Base-by-base conservation (phyloP, 1,140 invertebrate genomes). In the Caligus rogercresseyi region DNA sequence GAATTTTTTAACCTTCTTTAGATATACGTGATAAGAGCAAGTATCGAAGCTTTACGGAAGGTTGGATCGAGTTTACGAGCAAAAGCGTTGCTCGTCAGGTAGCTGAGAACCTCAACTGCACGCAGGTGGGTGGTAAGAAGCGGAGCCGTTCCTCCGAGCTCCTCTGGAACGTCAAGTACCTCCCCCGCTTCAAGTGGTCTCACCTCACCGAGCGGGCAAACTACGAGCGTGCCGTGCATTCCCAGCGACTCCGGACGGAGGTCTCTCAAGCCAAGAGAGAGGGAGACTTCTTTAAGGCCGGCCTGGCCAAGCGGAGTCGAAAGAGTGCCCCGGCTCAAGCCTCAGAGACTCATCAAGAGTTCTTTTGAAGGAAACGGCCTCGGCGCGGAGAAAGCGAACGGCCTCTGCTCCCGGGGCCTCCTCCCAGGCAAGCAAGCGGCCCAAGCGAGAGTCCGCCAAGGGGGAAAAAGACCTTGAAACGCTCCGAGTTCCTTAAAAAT, bases 91-190 rank as follows among this genome's bases (percentile, higher is more conserved):
- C 92, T 1, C 95, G 95, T 76, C 72, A 79, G 71, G 86, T 93
- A 26, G 89, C 88, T 0, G 68, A 73, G 13, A 72, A 77, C 26
- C 74, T 97, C 25, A 97, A 97, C 71, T 89, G 88, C 69, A 83
- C 79, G 64, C 83, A 83, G 74, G 85, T 97, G 59, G 87, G 86
- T n/a, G 84, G 81, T 1, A 82, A 84, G 68, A 90, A 90, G 71
- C 84, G 81, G 67, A 89, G 84, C 31, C 82, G 84, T 69, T 90
- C 88, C 73, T 89, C 83, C 71, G 91, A 93, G 70, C 81, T 81
- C 72, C 77, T 95, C 43, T 98, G 93, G 93, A 92, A 86, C 70
- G 86, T 96, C 58, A 96, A 95, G 74, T 98, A 96, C 74, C 78
- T 98, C 60, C 83, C 85, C 4, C 82, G 78, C 66, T 97, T 97